Evolutionary conservation across 2,888 invertebrate genomes (phyloP).

Genomic region (Sceliomorpha sp.): DNA sequence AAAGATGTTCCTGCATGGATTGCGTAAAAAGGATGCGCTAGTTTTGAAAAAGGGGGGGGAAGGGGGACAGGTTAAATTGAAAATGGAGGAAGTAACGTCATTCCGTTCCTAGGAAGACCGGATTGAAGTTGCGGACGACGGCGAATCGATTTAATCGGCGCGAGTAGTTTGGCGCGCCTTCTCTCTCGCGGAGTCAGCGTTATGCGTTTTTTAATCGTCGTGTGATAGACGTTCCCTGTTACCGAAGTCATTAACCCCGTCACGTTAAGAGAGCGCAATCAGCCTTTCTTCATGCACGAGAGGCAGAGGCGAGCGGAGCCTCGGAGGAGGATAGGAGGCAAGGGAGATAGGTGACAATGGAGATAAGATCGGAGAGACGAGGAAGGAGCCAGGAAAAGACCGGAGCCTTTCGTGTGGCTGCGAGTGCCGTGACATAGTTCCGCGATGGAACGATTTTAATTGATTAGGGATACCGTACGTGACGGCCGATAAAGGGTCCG

Average conservation of each 20-base stretch:
- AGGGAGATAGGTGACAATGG: conserved; percentile 2
- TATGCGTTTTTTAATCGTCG: too few relatives aligned
- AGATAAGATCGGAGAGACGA: conserved; percentile 8
- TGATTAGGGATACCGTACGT: conserved; percentile 20
- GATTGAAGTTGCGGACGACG: background rate
- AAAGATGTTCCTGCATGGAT: too few relatives aligned
- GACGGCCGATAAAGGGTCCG: conserved; percentile 17
- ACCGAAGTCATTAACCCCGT: conserved; percentile 12
- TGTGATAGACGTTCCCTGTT: too few relatives aligned
- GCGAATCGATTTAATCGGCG: background rate
- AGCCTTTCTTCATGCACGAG: conserved; percentile 2
- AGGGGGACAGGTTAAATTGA: too few relatives aligned
- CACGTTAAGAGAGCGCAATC: conserved; percentile 4
- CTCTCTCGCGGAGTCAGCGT: too few relatives aligned
- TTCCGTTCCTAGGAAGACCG: too few relatives aligned
- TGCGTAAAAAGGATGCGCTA: too few relatives aligned
- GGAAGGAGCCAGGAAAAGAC: too few relatives aligned
- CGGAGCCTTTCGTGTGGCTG: too few relatives aligned
- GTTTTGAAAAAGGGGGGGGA: too few relatives aligned
- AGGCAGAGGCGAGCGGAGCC: background rate
- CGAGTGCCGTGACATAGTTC: background rate
- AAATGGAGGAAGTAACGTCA: too few relatives aligned
- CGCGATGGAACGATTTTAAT: conserved; percentile 22
- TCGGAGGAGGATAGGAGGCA: background rate
- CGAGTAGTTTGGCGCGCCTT: too few relatives aligned